These are phyloP conservation scores for Nephrocerus scutellatus DNA, from an alignment of 2,888 invertebrate genomes.

Conservation along the genomic window DNA sequence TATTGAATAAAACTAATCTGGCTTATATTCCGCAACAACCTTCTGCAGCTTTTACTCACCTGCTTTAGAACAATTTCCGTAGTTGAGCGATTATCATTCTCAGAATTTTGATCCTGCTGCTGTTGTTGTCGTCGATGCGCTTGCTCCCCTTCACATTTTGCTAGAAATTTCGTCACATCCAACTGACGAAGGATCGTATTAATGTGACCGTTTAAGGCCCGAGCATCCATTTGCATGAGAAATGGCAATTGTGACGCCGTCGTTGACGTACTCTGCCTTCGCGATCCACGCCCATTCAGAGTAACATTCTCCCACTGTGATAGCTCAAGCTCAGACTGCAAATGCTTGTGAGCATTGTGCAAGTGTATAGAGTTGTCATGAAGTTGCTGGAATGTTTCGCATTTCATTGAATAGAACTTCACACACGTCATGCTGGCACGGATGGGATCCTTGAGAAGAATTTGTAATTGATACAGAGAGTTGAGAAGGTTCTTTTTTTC, in stretches of 20 bases:
- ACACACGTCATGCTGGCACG: constrained; percentile 76
- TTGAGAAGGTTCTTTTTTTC: constrained; percentile 62
- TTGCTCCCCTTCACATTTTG: constrained; percentile 52
- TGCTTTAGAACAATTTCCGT: constrained; percentile 37
- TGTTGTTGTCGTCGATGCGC: not conserved
- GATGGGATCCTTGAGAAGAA: constrained; percentile 64
- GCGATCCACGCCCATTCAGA: no score
- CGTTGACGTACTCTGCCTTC: constrained; percentile 28
- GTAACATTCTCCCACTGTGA: constrained; percentile 52
- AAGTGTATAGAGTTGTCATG: constrained; percentile 51
- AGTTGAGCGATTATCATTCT: constrained; percentile 18
- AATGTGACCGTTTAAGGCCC: constrained; percentile 69
- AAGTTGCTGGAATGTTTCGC: constrained; percentile 53
- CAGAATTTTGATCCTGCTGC: constrained; percentile 2
- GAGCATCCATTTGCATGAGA: constrained; percentile 63
- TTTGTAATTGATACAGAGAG: constrained; percentile 67
- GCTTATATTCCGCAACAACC: not conserved
- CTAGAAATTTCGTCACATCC: constrained; percentile 68
- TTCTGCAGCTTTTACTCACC: constrained; percentile 20
- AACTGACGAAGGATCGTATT: constrained; percentile 73
- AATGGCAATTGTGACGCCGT: constrained; percentile 44
- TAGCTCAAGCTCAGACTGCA: constrained; percentile 56
- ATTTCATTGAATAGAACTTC: constrained; percentile 61
- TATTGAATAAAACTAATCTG: not conserved
- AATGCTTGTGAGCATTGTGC: constrained; percentile 57